Evolutionary conservation across 1,140 invertebrate genomes (phyloP), one percentile per base, ranked within the genome.

Genomic region (Pteromalus puparum): DNA sequence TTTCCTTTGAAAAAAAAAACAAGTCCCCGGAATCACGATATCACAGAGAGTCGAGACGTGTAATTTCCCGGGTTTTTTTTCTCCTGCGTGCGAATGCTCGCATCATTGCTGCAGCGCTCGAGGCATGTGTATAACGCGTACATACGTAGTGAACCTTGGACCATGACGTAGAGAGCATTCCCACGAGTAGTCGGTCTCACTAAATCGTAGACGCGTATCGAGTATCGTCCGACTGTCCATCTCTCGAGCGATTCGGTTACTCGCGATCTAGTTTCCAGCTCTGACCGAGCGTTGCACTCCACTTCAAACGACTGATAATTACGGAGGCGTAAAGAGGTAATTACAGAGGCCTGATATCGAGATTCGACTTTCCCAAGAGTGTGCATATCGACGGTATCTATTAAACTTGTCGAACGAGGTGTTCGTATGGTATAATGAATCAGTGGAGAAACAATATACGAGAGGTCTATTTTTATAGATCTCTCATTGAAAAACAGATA

Each of bases 161-260:
- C 74, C 61, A 30, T 38, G 28, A 24, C 65, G 65, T 2, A 5
- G 18, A 24, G 42, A 18, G 42, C 34, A 78, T 65, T 83, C 82
- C 67, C 82, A 83, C 82, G 82, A 78, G 65, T 67, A 72, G 74
- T 73, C 67, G 21, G 61, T 34, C 21, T 83, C 24, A 38, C n/a
- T n/a, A 53, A 76, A 48, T 70, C 65, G 0, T 42, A 26, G 81
- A 72, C 9, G 42, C 21, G 24, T 81, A 81, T 81, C 80, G 80
- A 46, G 70, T 81, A 18, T 81, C 79, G 13, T 73, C 9, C 34
- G 21, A n/a, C 53, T 61, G 53, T 61, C 21, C 53, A n/a, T n/a
- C 21, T 61, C 34, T 79, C 42, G 24, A 15, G 26, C 21, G 75
- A 70, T 83, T 83, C 61, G 42, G 75, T 83, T 70, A 78, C 75